Conservation (phyloP, 92 coral and sea anemone genomes). For the Phenganax stokvisi region DNA sequence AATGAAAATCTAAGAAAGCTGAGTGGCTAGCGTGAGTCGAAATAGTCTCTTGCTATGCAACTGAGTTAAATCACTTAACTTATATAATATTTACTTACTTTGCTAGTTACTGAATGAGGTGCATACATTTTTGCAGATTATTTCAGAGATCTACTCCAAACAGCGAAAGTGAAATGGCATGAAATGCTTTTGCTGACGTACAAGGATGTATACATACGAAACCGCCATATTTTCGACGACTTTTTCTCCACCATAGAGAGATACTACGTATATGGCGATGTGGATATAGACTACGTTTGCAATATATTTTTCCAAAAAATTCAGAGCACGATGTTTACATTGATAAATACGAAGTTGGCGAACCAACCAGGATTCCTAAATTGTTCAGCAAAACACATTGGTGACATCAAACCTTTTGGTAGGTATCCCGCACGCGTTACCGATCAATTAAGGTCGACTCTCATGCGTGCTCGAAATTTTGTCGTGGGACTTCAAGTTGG, state of each 20-base stretch:
- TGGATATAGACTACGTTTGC: not conserved
- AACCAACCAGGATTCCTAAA: conserved; percentile 5
- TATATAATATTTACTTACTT: not conserved
- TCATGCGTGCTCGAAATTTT: conserved; percentile 6
- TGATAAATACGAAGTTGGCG: not conserved
- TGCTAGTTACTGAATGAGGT: too few species aligned
- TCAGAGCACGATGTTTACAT: conserved; percentile 12
- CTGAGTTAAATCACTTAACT: too few species aligned
- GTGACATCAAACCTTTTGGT: conserved; percentile 27
- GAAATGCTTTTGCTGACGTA: conserved; percentile 10
- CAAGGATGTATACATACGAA: not conserved
- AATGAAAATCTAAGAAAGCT: too few species aligned
- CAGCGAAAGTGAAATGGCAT: conserved; percentile 25
- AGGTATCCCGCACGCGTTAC: not conserved
- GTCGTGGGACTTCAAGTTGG: conserved; percentile 22
- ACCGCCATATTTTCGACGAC: conserved; percentile 20
- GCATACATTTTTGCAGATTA: conserved; percentile 6
- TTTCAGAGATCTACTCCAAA: conserved; percentile 2
- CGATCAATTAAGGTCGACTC: conserved; percentile 12
- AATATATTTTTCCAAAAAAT: not conserved
- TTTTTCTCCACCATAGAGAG: conserved; percentile 19
- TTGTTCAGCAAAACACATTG: conserved; percentile 16
- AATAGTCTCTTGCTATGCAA: too few species aligned
- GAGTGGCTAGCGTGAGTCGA: too few species aligned
- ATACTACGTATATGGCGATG: conserved; percentile 13